Conservation (phyloP, 2,113 vertebrate species). For the Shinisaurus crocodilurus region DNA sequence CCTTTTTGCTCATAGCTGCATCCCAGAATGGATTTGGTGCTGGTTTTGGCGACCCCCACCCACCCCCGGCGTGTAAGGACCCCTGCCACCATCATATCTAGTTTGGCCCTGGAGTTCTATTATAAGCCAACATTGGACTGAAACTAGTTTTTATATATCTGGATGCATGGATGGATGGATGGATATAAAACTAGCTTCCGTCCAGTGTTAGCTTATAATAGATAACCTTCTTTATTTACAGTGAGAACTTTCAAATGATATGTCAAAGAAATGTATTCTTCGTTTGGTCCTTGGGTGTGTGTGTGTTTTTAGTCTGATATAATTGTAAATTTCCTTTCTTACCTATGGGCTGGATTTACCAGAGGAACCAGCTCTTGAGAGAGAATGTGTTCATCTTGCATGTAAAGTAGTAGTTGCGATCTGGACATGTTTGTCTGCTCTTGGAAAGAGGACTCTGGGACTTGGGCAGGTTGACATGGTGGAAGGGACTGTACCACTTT, state of each 20-base stretch:
- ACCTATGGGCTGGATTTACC: not conserved
- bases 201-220: no score
- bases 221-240: no score
- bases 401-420: not conserved
- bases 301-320: not conserved
- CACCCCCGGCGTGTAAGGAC: no score
- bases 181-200: no score
- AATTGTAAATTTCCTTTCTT: not conserved
- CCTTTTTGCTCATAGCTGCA: not conserved
- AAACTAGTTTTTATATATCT: no score
- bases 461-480: not conserved
- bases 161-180: no score
- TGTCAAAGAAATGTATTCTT: no score
- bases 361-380: not conserved
- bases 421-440: not conserved
- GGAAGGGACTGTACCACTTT: no score
- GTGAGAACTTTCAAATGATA: not conserved
- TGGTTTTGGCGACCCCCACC: no score
- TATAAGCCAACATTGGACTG: not conserved
- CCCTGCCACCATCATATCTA: not conserved
- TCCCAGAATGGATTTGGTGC: not conserved
- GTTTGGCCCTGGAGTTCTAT: not conserved
- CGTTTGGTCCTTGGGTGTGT: no score
- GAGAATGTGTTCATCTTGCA: not conserved
- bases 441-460: not conserved